Conservation (phyloP, 2,113 vertebrate species). For the Falco punctatus region DNA sequence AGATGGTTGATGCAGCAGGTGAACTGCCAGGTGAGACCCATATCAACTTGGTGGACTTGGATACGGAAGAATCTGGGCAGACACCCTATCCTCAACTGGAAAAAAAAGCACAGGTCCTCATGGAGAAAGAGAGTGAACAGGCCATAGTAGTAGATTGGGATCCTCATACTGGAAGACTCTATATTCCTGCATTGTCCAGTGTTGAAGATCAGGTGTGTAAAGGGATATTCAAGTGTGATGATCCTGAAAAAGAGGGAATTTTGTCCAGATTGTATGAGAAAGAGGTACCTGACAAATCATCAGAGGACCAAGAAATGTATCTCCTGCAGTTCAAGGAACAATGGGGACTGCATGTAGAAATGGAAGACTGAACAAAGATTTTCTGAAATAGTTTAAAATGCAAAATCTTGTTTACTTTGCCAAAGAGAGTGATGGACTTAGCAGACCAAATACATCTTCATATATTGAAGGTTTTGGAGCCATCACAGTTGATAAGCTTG, state of each 20-base stretch:
- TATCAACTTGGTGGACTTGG: neutral
- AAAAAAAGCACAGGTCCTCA: neutral
- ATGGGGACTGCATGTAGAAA: constrained; percentile 78
- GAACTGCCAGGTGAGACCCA: neutral
- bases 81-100: neutral
- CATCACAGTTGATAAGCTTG: neutral
- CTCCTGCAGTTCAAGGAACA: constrained; percentile 75
- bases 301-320: constrained; percentile 55
- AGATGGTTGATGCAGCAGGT: neutral
- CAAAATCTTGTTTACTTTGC: neutral
- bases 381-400: neutral
- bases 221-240: neutral
- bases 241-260: neutral
- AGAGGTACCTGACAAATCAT: neutral
- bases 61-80: neutral
- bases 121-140: neutral
- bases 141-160: constrained; percentile 75
- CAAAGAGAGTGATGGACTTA: neutral
- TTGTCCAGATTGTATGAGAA: constrained; percentile 70
- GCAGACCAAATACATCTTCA: neutral
- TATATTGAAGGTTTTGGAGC: neutral
- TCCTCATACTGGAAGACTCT: constrained; percentile 64
- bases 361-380: constrained; percentile 53
- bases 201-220: constrained; percentile 22
- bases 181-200: constrained; percentile 63